Conservation (phyloP, 2,888 invertebrate genomes). For the Caenorhabditis zanzibari region DNA sequence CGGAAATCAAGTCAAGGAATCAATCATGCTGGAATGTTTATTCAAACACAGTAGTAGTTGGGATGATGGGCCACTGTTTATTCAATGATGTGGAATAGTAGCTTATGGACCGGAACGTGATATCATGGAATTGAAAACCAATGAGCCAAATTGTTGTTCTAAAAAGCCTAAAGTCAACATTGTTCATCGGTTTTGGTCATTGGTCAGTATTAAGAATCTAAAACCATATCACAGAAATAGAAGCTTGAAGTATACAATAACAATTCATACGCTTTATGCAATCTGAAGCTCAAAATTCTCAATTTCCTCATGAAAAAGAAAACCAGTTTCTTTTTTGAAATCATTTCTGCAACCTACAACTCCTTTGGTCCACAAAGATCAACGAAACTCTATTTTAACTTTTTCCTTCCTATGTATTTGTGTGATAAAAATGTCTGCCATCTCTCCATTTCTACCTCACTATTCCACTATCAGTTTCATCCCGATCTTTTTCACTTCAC, state of each 20-base stretch:
- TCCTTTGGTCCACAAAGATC: constrained; percentile 10
- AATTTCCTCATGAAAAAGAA: neutral
- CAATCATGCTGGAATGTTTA: constrained; percentile 25
- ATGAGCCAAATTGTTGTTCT: constrained; percentile 9
- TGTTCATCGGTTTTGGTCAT: constrained; percentile 15
- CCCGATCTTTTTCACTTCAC: constrained; percentile 26
- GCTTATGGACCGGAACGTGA: constrained; percentile 51
- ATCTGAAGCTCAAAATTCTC: too few relatives aligned
- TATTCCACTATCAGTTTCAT: constrained; percentile 52
- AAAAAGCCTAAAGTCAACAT: constrained; percentile 2
- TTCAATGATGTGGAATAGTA: constrained; percentile 37
- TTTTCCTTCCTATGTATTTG: constrained; percentile 11
- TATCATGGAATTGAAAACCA: constrained; percentile 33
- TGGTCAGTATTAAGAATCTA: neutral
- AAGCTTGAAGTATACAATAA: too few relatives aligned
- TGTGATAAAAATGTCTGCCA: constrained; percentile 30
- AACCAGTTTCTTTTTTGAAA: neutral
- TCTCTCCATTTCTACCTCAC: neutral
- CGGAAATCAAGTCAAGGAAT: neutral
- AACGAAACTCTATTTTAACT: constrained; percentile 3
- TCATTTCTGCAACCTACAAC: neutral
- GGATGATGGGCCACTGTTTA: constrained; percentile 17
- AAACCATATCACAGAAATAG: too few relatives aligned
- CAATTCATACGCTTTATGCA: too few relatives aligned
- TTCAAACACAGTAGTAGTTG: constrained; percentile 35